phyloP scores from a whole-genome alignment of 2,888 invertebrate species.

The Eilema sororculum region DNA sequence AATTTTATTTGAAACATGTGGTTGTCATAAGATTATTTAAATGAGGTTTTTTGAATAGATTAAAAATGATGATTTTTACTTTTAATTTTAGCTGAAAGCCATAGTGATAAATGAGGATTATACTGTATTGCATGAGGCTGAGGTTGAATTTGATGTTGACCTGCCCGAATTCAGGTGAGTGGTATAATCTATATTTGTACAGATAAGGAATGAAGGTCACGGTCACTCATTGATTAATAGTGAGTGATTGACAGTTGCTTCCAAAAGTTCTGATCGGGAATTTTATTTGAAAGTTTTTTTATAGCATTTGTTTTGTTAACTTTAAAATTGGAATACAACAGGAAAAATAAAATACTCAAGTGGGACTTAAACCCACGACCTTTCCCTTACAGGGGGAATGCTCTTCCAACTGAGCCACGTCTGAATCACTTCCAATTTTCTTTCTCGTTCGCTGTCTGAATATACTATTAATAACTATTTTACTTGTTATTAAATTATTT shows the following conservation, averaged over 20 bases:
- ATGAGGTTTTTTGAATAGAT: not conserved
- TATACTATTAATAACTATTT: not conserved
- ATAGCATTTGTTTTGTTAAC: no score
- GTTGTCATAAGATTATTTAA: not conserved
- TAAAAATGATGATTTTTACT: constrained; percentile 9
- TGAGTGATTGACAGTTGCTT: not conserved
- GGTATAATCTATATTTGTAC: not conserved
- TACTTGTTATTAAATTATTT: not conserved
- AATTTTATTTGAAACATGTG: not conserved
- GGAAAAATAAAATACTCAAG: no score
- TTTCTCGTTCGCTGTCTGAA: no score
- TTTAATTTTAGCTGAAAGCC: constrained; percentile 93
- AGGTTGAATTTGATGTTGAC: constrained; percentile 96
- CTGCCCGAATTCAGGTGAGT: constrained; percentile 95
- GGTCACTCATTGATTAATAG: not conserved
- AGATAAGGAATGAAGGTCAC: not conserved
- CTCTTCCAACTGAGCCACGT: no score
- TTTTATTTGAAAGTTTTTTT: no score
- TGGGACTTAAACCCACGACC: no score
- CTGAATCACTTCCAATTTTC: no score
- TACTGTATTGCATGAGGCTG: constrained; percentile 91
- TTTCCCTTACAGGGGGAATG: no score
- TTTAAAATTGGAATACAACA: no score
- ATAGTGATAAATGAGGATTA: constrained; percentile 92
- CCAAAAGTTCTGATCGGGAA: not conserved